Conservation (phyloP, 2,797 vertebrate genomes). For the Fistularia tabacaria region DNA sequence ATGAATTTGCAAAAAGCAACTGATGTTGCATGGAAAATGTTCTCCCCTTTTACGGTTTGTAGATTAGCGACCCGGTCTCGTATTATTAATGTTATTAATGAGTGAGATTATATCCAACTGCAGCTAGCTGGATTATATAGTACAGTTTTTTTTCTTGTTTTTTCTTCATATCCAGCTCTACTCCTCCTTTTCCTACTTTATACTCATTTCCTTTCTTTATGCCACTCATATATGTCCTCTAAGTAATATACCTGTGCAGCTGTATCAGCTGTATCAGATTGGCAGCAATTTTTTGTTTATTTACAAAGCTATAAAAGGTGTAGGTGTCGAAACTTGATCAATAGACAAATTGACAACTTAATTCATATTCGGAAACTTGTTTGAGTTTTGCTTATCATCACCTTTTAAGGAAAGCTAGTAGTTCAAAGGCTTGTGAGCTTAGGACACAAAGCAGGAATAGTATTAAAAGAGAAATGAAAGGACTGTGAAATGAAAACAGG, state of each 20-base stretch:
- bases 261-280: too few species aligned
- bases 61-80: constrained; percentile 50
- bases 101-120: constrained; percentile 63
- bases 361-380: constrained; percentile 63
- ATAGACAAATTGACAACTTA: constrained; percentile 66
- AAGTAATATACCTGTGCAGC: too few species aligned
- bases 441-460: constrained; percentile 35
- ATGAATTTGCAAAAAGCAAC: constrained; percentile 37
- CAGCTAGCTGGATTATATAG: constrained; percentile 68
- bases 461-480: constrained; percentile 45
- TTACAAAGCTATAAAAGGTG: too few species aligned
- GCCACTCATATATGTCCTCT: constrained; percentile 6
- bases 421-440: too few species aligned
- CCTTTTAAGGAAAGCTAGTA: constrained; percentile 30
- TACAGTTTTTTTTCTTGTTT: constrained; percentile 25
- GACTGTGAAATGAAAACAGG: constrained; percentile 45
- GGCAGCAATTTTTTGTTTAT: too few species aligned
- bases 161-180: neutral
- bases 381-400: constrained; percentile 65
- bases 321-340: too few species aligned
- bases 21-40: constrained; percentile 39
- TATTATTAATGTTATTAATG: constrained; percentile 56
- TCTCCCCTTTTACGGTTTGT: constrained; percentile 10
- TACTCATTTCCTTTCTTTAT: constrained; percentile 16
- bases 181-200: neutral